Evolutionary conservation across 2,888 invertebrate genomes (phyloP).

Genomic region (Pristionchus arcanus): DNA sequence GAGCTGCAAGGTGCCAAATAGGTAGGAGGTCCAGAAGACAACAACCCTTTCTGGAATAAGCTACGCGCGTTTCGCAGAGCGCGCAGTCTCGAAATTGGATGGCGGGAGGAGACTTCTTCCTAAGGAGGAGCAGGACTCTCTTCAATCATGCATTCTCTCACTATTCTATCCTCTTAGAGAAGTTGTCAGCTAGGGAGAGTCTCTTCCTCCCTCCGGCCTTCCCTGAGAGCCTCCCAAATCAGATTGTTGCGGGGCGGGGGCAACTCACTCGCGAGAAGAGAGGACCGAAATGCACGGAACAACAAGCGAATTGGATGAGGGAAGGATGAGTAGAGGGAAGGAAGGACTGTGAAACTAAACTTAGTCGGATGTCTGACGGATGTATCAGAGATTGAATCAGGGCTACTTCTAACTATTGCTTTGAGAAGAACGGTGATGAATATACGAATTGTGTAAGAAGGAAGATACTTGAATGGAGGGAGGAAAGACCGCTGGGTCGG

Average conservation of each 20-base stretch:
- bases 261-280: constrained; percentile 10
- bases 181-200: background rate
- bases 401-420: no score
- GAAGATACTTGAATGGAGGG: background rate
- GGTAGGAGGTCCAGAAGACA: background rate
- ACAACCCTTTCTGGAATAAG: constrained; percentile 1
- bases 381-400: background rate
- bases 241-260: constrained; percentile 30
- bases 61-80: background rate
- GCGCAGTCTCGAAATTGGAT: background rate
- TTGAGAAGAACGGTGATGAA: background rate
- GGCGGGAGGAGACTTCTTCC: background rate
- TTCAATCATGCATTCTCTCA: background rate
- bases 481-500: background rate
- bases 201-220: background rate
- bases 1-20: background rate
- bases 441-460: background rate
- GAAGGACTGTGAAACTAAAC: background rate
- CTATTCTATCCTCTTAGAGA: background rate
- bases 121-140: background rate
- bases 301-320: constrained; percentile 8
- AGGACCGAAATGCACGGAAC: background rate
- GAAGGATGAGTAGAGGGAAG: background rate
- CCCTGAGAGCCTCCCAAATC: constrained; percentile 21
- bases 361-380: background rate